Conservation (phyloP, 2,797 vertebrate species). For the Tokudaia muenninki region DNA sequence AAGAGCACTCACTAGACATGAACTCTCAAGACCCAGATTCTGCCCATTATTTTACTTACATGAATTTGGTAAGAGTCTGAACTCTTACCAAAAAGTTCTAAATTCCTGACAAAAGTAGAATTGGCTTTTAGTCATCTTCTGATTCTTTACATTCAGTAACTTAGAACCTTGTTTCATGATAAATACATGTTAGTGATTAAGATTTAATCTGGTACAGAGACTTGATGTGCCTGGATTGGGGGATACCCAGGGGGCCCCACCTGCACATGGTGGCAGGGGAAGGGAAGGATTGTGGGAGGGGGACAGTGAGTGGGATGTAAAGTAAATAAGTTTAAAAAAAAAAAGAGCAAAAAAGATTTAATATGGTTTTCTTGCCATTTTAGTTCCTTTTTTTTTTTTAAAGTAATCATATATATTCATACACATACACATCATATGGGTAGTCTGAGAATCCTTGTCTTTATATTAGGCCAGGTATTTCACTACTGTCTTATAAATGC, state of each 20-base stretch:
- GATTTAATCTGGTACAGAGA: not conserved
- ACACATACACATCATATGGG: not conserved
- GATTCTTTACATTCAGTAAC: not conserved
- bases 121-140: slow-evolving; percentile 8
- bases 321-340: not conserved
- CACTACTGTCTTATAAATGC: slow-evolving; percentile 29
- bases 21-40: slow-evolving; percentile 50
- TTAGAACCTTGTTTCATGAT: slow-evolving; percentile 37
- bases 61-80: slow-evolving; percentile 32
- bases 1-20: not conserved
- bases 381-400: not conserved
- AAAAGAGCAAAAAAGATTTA: not conserved
- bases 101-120: slow-evolving; percentile 37
- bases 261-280: too few relatives aligned
- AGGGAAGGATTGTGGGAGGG: not conserved
- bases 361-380: slow-evolving; percentile 17
- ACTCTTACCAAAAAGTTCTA: not conserved
- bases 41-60: slow-evolving; percentile 15
- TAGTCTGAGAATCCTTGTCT: slow-evolving; percentile 7
- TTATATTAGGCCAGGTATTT: slow-evolving; percentile 29
- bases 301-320: not conserved
- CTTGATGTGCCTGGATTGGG: not conserved
- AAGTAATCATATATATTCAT: not conserved
- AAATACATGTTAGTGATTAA: slow-evolving; percentile 39
- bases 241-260: not conserved